A percentile compares a stretch with the other conserved stretches of the same genome.
These are phyloP conservation scores for Benitochromis conjunctus DNA, from an alignment of 2,113 vertebrate genomes.

Conservation along the genomic window DNA sequence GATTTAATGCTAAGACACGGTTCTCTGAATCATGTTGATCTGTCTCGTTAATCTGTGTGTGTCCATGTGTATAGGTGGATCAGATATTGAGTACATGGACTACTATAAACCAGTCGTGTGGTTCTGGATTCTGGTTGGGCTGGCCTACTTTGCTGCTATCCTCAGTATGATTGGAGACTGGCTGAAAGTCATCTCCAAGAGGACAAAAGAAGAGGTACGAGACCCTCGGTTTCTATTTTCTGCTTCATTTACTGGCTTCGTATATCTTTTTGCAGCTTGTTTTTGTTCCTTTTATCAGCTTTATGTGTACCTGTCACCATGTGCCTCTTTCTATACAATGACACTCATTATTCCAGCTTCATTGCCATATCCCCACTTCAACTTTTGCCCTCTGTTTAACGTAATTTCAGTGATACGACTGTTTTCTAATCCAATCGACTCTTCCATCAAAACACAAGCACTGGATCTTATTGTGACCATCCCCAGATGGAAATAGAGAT, in stretches of 20 bases:
- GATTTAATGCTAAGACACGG: not conserved
- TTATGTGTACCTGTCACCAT: not conserved
- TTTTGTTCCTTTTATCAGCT: not conserved
- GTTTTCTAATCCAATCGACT: conserved; percentile 43
- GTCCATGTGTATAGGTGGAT: conserved; percentile 77
- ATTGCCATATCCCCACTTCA: not conserved
- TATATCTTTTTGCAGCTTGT: not conserved
- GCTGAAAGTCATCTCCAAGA: conserved; percentile 89
- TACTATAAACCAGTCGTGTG: conserved; percentile 93
- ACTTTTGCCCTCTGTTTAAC: conserved; percentile 45
- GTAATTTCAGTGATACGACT: conserved; percentile 31
- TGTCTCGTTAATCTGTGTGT: not conserved
- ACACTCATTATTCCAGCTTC: not conserved
- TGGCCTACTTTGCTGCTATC: conserved; percentile 94
- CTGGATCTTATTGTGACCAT: conserved; percentile 8
- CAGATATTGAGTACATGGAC: conserved; percentile 89
- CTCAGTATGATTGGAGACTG: conserved; percentile 98
- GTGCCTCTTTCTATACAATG: not conserved
- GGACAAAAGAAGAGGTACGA: conserved; percentile 93
- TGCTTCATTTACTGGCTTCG: not conserved
- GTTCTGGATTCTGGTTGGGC: conserved; percentile 95
- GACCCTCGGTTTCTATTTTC: not conserved
- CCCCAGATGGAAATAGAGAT: conserved; percentile 11
- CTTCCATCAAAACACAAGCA: conserved; percentile 18
- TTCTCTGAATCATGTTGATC: not conserved